phyloP scores from a whole-genome alignment of 2,797 vertebrate species.

The Pseudochromis fuscus region DNA sequence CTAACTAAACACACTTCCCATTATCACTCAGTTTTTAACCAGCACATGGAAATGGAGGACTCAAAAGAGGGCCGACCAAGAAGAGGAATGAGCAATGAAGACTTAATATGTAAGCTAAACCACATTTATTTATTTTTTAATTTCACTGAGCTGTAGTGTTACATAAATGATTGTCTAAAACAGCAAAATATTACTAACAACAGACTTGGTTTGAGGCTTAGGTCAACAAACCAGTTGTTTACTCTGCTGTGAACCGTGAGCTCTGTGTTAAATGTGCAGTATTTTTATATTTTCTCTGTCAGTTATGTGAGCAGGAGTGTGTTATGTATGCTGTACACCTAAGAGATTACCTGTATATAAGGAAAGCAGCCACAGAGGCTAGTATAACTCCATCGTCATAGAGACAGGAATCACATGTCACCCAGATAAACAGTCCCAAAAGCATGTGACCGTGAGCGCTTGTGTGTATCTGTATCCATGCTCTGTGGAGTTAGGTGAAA shows the following conservation, averaged over 20 bases:
- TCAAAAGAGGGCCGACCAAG: constrained; percentile 75
- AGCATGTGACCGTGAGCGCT: constrained; percentile 62
- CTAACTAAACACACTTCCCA: constrained; percentile 16
- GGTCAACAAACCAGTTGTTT: constrained; percentile 30
- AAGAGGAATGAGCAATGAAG: constrained; percentile 73
- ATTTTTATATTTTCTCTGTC: background rate
- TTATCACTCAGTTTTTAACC: constrained; percentile 6
- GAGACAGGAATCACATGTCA: constrained; percentile 66
- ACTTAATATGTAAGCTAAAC: constrained; percentile 85
- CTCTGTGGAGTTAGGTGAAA: background rate
- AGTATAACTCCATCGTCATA: constrained; percentile 54
- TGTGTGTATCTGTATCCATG: constrained; percentile 3
- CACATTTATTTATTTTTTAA: background rate
- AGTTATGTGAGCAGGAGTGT: background rate
- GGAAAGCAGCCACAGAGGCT: constrained; percentile 10
- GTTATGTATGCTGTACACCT: background rate
- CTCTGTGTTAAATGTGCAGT: background rate
- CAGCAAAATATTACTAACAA: background rate
- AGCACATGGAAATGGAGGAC: constrained; percentile 78
- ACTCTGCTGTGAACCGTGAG: background rate
- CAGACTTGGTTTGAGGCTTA: background rate
- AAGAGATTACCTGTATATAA: constrained; percentile 34
- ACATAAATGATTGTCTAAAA: background rate
- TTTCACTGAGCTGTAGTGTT: background rate
- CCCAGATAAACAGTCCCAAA: constrained; percentile 38